These are phyloP conservation scores for Bothrops jararaca DNA, from an alignment of 2,113 vertebrate species.

Conservation along the genomic window DNA sequence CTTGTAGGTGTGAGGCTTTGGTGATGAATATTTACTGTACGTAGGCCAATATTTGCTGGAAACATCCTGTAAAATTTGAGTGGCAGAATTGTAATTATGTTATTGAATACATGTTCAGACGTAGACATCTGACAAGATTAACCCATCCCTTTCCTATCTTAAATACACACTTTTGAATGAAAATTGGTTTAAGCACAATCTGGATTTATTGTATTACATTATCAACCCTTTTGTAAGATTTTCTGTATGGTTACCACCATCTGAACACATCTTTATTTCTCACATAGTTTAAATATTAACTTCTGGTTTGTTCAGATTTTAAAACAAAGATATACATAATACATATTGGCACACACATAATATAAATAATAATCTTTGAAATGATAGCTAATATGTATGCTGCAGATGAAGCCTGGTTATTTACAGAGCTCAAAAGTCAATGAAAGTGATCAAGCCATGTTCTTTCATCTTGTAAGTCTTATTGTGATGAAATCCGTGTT, in stretches of 20 bases:
- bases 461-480: background rate
- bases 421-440: background rate
- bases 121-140: background rate
- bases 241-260: background rate
- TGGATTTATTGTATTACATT: background rate
- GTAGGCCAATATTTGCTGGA: slow-evolving; percentile 11
- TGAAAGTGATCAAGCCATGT: background rate
- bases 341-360: background rate
- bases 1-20: slow-evolving; percentile 29
- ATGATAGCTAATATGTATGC: background rate
- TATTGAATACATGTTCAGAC: background rate
- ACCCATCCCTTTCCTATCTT: background rate
- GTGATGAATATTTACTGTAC: slow-evolving; percentile 7
- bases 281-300: background rate
- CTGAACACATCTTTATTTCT: background rate
- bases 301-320: background rate
- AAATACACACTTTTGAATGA: background rate
- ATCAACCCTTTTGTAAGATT: background rate
- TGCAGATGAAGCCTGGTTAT: background rate
- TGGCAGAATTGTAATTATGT: slow-evolving; percentile 18
- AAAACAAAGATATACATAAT: background rate
- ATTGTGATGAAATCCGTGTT: background rate
- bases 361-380: background rate
- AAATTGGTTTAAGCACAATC: background rate
- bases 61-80: slow-evolving; percentile 24